phyloP scores from a whole-genome alignment of 64 coral and sea anemone species.

The Stichodactyla mertensii region DNA sequence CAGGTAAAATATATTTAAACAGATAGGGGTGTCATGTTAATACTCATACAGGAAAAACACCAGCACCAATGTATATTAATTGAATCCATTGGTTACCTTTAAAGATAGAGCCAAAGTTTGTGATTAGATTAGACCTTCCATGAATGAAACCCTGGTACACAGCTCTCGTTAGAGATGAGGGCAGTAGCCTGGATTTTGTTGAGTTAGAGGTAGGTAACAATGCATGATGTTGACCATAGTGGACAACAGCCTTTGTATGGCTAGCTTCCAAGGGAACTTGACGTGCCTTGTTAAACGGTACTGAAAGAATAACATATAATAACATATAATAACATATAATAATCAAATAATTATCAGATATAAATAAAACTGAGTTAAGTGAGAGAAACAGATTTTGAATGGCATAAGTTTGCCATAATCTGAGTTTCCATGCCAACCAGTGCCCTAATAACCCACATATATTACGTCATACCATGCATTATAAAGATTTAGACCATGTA shows the following conservation, averaged over 20 bases:
- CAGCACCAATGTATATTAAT: too few species aligned
- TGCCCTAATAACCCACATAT: too few species aligned
- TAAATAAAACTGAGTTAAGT: too few species aligned
- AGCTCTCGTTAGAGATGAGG: not conserved
- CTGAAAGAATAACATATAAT: not conserved
- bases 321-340: not conserved
- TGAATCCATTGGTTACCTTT: not conserved
- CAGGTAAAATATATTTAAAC: too few species aligned
- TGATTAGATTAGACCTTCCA: not conserved
- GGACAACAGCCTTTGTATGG: not conserved
- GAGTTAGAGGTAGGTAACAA: not conserved
- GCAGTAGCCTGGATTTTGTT: not conserved
- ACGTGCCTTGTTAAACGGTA: not conserved
- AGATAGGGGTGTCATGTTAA: too few species aligned
- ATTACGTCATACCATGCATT: too few species aligned
- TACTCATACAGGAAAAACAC: too few species aligned
- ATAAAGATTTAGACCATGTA: too few species aligned
- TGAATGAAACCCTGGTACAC: not conserved
- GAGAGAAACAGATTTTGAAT: too few species aligned
- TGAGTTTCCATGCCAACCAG: too few species aligned
- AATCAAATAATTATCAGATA: not conserved
- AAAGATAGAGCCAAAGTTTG: conserved; percentile 8
- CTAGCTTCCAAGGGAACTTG: not conserved
- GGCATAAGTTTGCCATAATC: too few species aligned
- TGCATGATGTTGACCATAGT: not conserved